phyloP scores from a whole-genome alignment of 2,888 invertebrate species.

The Trichopria drosophilae region DNA sequence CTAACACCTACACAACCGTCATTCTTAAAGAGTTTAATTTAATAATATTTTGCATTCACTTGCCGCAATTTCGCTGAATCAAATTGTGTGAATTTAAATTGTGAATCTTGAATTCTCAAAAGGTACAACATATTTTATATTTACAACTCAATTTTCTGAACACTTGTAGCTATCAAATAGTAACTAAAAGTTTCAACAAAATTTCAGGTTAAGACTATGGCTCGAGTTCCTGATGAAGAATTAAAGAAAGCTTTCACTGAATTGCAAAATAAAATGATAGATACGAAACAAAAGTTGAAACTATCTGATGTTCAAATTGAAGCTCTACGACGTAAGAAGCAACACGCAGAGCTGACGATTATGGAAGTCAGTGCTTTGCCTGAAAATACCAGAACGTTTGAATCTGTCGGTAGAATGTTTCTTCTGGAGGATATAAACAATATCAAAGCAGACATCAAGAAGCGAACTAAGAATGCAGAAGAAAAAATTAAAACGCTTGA shows the following conservation, averaged over 20 bases:
- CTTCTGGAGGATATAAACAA: slow-evolving; percentile 69
- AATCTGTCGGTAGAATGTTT: slow-evolving; percentile 85
- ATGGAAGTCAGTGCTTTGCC: slow-evolving; percentile 67
- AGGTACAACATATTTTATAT: too few species aligned
- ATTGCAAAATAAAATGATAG: slow-evolving; percentile 78
- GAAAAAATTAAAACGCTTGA: slow-evolving; percentile 74
- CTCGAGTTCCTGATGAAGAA: slow-evolving; percentile 64
- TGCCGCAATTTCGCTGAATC: too few species aligned
- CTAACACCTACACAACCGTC: too few species aligned
- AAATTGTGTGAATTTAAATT: too few species aligned
- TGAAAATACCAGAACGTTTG: slow-evolving; percentile 71
- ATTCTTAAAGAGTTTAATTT: too few species aligned
- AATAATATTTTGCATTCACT: too few species aligned
- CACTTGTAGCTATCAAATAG: too few species aligned
- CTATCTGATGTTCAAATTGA: slow-evolving; percentile 79
- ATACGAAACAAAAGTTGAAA: slow-evolving; percentile 78
- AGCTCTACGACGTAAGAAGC: slow-evolving; percentile 67
- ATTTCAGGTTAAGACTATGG: too few species aligned
- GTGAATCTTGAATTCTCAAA: too few species aligned
- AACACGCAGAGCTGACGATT: slow-evolving; percentile 72
- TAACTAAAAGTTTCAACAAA: too few species aligned
- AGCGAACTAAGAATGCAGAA: slow-evolving; percentile 63
- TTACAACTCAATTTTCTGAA: too few species aligned
- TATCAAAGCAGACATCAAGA: slow-evolving; percentile 68
- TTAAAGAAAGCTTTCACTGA: slow-evolving; percentile 77